These are phyloP conservation scores for Orchestes rusci DNA, from an alignment of 2,888 invertebrate genomes.

Conservation along the genomic window DNA sequence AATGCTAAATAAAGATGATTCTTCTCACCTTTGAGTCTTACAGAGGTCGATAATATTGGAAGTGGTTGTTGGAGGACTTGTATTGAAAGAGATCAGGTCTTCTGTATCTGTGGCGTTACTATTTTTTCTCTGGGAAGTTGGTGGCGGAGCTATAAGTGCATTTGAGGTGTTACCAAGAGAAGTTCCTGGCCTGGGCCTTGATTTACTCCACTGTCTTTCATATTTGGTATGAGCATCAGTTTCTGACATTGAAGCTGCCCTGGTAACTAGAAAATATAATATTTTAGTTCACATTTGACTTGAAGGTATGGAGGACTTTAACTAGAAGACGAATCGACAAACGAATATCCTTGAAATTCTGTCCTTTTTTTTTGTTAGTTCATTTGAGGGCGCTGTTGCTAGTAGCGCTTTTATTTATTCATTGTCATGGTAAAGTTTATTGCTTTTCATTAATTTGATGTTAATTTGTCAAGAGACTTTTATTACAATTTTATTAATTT, in stretches of 20 bases:
- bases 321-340: too few relatives aligned
- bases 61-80: conserved; percentile 54
- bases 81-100: conserved; percentile 62
- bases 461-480: too few relatives aligned
- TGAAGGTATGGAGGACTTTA: too few relatives aligned
- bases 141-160: conserved; percentile 47
- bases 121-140: conserved; percentile 38
- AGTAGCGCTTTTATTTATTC: too few relatives aligned
- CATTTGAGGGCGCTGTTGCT: too few relatives aligned
- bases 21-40: conserved; percentile 48
- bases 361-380: too few relatives aligned
- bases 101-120: conserved; percentile 47
- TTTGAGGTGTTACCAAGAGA: conserved; percentile 44
- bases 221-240: conserved; percentile 37
- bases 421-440: too few relatives aligned
- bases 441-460: too few relatives aligned
- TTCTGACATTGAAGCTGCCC: conserved; percentile 41
- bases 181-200: conserved; percentile 53
- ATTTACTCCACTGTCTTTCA: conserved; percentile 45
- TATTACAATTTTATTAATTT: too few relatives aligned
- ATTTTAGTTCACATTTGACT: too few relatives aligned
- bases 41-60: conserved; percentile 54
- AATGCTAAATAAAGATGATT: not conserved
- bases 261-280: conserved; percentile 33
- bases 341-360: too few relatives aligned